Percentiles rank a stretch among this genome's conserved stretches.
These are phyloP conservation scores for Formica selysi DNA, from an alignment of 1,140 invertebrate species.

Conservation along the genomic window DNA sequence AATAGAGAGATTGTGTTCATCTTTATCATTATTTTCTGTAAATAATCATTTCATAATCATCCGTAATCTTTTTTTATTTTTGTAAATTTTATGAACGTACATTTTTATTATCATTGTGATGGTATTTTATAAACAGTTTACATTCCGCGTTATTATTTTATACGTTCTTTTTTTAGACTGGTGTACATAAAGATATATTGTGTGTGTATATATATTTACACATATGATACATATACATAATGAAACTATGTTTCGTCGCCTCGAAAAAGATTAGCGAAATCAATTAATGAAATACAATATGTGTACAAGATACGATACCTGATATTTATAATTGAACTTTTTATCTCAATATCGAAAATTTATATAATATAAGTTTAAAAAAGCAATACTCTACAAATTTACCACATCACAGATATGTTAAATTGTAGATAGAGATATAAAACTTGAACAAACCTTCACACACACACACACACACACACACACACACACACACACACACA, in stretches of 20 bases:
- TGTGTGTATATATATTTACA: conserved; percentile 56
- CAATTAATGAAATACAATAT: conserved; percentile 52
- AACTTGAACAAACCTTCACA: conserved; percentile 11
- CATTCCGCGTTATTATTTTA: conserved; percentile 63
- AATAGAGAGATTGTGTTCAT: conserved; percentile 6
- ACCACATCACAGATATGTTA: conserved; percentile 23
- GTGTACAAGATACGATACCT: conserved; percentile 74
- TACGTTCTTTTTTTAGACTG: conserved; percentile 63
- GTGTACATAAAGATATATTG: conserved; percentile 59
- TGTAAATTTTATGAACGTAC: conserved; percentile 28
- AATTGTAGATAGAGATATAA: conserved; percentile 51
- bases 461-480: background rate
- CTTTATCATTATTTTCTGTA: conserved; percentile 46
- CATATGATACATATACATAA: conserved; percentile 47
- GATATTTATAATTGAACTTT: conserved; percentile 71
- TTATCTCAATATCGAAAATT: conserved; percentile 60
- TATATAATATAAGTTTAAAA: conserved; percentile 61
- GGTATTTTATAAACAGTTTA: conserved; percentile 55
- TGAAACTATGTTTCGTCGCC: conserved; percentile 53
- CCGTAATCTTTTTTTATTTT: conserved; percentile 54
- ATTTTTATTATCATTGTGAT: conserved; percentile 5
- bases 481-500: background rate
- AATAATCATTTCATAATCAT: conserved; percentile 37
- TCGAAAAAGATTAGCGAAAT: conserved; percentile 67
- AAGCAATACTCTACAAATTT: conserved; percentile 47